Evolutionary conservation across 2,888 invertebrate species (phyloP), one percentile per base, ranked within the genome.

Genomic region (Eremobia ochroleuca): DNA sequence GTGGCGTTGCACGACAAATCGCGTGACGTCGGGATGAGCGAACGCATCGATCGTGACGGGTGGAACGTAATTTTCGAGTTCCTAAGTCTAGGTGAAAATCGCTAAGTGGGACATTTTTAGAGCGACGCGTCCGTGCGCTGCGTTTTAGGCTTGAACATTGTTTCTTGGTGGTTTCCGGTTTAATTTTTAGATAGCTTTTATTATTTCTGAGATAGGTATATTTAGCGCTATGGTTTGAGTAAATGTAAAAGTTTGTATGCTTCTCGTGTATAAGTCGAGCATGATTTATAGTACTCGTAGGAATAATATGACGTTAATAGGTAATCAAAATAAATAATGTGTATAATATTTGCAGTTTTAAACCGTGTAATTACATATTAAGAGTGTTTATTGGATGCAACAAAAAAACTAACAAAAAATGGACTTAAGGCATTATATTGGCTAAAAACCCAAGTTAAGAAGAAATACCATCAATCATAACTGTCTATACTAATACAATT

Each of bases 1-100:
- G 91, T 90, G 85, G 85, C 80, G 81, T 84, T 86, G 88, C 95
- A 95, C 95, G 96, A 92, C 90, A 96, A 91, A 93, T 96, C 93
- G 96, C 96, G 96, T 96, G 96, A 91, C 88, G 88, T 74, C 76
- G 90, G 89, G 92, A 92, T 91, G 92, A 92, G 91, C 89, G 90
- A 87, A 88, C 92, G 91, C 92, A 92, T 91, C 90, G 91, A 92
- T 92, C 92, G 92, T 91, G 74, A 79, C 82, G 77, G 77, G 61
- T 55, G 49, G 69, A 83, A 79, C 72, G 79, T 80, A 78, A 87
- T 85, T 87, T 85, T 79, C 61, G 72, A 73, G 82, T 84, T 83
- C 81, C 79, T 82, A 76, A 85, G 81, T 87, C 83, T 86, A 83
- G 88, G 81, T 85, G 86, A 86, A 83, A 75, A 83, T 73, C 59